Evolutionary conservation across 2,797 vertebrate genomes (phyloP).

Genomic region (Sebastes nivosus): DNA sequence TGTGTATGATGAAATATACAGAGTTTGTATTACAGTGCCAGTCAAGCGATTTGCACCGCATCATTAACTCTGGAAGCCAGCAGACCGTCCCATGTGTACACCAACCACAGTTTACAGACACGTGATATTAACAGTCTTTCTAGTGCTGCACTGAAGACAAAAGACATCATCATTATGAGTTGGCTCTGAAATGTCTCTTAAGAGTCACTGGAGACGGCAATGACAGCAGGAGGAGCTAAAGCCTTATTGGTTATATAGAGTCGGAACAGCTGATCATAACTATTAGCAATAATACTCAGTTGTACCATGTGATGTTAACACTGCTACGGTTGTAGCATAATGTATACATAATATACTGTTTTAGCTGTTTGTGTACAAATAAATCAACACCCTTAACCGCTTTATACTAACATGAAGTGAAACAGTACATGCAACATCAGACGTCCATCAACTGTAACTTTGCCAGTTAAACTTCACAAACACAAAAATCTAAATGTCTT

Average conservation of each 20-base stretch:
- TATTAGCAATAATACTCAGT: not conserved
- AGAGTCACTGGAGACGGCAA: not conserved
- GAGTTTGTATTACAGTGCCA: not conserved
- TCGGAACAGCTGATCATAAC: not conserved
- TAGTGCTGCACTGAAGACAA: not conserved
- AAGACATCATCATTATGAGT: not conserved
- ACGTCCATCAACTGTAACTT: not conserved
- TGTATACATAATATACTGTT: not conserved
- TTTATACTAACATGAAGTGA: not conserved
- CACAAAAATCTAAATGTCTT: not conserved
- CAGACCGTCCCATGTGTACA: not conserved
- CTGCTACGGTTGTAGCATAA: not conserved
- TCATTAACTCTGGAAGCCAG: conserved; percentile 1
- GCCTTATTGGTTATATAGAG: not conserved
- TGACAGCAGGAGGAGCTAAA: not conserved
- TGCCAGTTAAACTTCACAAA: not conserved
- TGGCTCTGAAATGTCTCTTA: not conserved
- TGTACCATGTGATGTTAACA: not conserved
- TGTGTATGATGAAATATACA: not conserved
- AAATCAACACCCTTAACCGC: not conserved
- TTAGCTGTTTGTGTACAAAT: not conserved
- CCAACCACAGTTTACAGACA: not conserved
- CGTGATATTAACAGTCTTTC: not conserved
- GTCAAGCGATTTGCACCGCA: not conserved
- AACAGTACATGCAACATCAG: not conserved